These are phyloP conservation scores for Platorchestia sp. DNA, from an alignment of 1,140 invertebrate species.

Conservation along the genomic window DNA sequence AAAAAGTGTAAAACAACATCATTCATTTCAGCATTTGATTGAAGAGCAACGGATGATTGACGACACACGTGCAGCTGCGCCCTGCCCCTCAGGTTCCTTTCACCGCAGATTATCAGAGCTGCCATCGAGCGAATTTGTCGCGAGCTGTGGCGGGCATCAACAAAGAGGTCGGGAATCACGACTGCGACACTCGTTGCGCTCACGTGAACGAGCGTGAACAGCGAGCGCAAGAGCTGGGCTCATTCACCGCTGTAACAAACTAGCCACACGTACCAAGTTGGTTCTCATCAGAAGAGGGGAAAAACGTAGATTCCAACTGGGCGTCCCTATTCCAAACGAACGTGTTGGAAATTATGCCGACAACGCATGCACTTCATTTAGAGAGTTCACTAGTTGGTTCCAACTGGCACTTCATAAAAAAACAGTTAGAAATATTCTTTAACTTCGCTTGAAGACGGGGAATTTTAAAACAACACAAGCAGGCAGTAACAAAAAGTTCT, in stretches of 20 bases:
- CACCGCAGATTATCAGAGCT: conserved; percentile 23
- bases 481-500: neutral
- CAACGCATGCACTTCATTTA: neutral
- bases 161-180: neutral
- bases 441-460: neutral
- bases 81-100: neutral
- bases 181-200: neutral
- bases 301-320: neutral
- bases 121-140: conserved; percentile 28
- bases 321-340: neutral
- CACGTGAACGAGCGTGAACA: neutral
- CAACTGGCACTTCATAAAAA: too few relatives aligned
- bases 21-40: neutral
- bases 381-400: neutral
- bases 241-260: neutral
- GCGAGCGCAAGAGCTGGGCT: neutral
- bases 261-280: neutral
- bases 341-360: neutral
- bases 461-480: neutral
- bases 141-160: neutral
- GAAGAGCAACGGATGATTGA: neutral
- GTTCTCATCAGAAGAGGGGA: neutral
- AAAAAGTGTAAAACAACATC: neutral
- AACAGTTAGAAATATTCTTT: neutral
- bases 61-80: neutral